A percentile compares a stretch with the other conserved stretches of the same genome.
Evolutionary conservation across 2,113 vertebrate species (phyloP).

Genomic region (Serilophus lunatus): DNA sequence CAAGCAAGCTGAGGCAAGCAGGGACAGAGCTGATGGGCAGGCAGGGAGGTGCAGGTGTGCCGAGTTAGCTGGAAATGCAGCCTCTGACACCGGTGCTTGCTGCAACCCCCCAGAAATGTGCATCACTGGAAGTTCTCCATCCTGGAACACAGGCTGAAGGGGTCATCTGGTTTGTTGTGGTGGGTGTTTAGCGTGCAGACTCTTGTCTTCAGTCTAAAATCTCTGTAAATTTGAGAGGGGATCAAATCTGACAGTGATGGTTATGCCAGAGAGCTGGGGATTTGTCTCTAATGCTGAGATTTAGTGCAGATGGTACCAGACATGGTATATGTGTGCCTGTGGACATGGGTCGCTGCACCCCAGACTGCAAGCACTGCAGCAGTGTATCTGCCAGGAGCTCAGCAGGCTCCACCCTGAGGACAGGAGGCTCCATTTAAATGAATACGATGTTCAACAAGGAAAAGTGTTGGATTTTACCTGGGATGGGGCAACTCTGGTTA

Average conservation of each 20-base stretch:
- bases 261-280: not conserved
- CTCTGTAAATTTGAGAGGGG: not conserved
- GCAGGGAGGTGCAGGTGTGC: not conserved
- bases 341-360: fast-evolving
- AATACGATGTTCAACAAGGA: not conserved
- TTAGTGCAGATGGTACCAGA: not conserved
- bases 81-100: not conserved
- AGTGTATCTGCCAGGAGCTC: not conserved
- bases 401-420: not conserved
- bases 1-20: not conserved
- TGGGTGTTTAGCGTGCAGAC: not conserved
- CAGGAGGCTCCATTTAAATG: not conserved
- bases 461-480: not conserved
- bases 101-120: not conserved
- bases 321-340: not conserved
- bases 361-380: fast-evolving
- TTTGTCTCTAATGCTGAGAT: not conserved
- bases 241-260: not conserved
- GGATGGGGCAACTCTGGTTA: not conserved
- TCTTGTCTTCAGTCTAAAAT: not conserved
- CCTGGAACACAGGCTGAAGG: not conserved
- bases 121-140: fast-evolving
- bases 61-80: not conserved
- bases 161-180: not conserved
- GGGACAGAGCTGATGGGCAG: not conserved